Conservation (phyloP, 53 echinoderm and acorn worm genomes). For the Mesocentrotus franciscanus region DNA sequence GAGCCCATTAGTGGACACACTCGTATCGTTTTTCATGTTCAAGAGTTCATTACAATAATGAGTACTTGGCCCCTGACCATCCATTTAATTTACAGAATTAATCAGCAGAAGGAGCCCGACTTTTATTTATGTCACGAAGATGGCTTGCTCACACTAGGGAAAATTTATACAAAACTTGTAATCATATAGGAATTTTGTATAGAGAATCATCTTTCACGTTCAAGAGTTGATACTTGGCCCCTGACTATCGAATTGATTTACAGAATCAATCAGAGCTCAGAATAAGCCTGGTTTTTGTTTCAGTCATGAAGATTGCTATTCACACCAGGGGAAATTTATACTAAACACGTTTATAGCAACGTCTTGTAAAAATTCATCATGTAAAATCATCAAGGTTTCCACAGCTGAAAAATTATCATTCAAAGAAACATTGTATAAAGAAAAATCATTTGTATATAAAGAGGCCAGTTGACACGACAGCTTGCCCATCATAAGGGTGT, state of each 20-base stretch:
- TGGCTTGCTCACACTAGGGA: too few relatives aligned
- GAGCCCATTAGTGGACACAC: neutral
- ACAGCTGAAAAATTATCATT: too few relatives aligned
- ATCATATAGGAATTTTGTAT: neutral
- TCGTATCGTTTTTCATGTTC: neutral
- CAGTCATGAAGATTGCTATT: neutral
- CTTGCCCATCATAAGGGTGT: too few relatives aligned
- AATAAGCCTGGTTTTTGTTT: neutral
- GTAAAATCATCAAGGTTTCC: too few relatives aligned
- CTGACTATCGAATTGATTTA: neutral
- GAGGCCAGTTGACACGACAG: too few relatives aligned
- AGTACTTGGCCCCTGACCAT: neutral
- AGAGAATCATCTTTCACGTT: neutral
- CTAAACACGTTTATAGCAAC: too few relatives aligned
- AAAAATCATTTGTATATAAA: too few relatives aligned
- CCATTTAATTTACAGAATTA: constrained; percentile 3
- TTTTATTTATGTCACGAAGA: too few relatives aligned
- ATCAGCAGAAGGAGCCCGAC: neutral
- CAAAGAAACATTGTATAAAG: too few relatives aligned
- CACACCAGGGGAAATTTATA: too few relatives aligned
- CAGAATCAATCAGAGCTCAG: neutral
- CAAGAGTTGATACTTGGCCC: neutral
- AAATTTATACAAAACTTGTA: neutral
- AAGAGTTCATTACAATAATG: neutral
- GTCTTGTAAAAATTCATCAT: too few relatives aligned